Evolutionary conservation across 2,888 invertebrate species (phyloP).

Genomic region (Lucinisca nassula): DNA sequence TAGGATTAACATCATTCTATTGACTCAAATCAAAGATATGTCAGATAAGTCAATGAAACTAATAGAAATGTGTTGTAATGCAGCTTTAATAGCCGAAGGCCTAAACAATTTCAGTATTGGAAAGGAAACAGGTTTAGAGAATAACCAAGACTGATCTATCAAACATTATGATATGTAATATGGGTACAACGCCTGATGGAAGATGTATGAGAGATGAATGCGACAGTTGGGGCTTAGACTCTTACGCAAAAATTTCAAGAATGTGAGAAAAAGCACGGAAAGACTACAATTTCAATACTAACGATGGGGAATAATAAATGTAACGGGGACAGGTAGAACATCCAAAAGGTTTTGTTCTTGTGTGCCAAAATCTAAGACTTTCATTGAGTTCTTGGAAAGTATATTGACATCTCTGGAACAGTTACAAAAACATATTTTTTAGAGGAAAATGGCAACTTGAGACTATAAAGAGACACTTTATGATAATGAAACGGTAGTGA

Average conservation of each 20-base stretch:
- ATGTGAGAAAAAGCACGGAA: not conserved
- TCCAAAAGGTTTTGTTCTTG: slow-evolving; percentile 17
- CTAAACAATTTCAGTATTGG: not conserved
- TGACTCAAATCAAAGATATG: slow-evolving; percentile 30
- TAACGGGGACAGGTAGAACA: slow-evolving; percentile 13
- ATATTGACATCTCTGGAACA: not conserved
- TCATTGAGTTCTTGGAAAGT: not conserved
- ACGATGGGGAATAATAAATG: slow-evolving; percentile 21
- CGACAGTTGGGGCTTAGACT: not conserved
- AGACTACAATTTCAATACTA: slow-evolving; percentile 19
- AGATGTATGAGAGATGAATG: slow-evolving; percentile 7
- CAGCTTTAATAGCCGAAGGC: slow-evolving; percentile 30
- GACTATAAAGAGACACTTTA: not conserved
- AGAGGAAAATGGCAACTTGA: slow-evolving; percentile 5
- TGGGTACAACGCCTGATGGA: not conserved
- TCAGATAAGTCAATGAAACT: slow-evolving; percentile 39
- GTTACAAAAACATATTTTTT: not conserved
- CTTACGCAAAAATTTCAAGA: not conserved
- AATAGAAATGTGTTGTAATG: slow-evolving; percentile 40
- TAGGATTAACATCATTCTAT: slow-evolving; percentile 27
- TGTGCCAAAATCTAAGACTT: slow-evolving; percentile 8
- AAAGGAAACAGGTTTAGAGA: not conserved
- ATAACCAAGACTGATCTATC: slow-evolving; percentile 4
- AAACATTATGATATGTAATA: not conserved
- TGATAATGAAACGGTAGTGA: not conserved